These are phyloP conservation scores for Pomacea maculata DNA, from an alignment of 1,140 invertebrate genomes.

Conservation along the genomic window DNA sequence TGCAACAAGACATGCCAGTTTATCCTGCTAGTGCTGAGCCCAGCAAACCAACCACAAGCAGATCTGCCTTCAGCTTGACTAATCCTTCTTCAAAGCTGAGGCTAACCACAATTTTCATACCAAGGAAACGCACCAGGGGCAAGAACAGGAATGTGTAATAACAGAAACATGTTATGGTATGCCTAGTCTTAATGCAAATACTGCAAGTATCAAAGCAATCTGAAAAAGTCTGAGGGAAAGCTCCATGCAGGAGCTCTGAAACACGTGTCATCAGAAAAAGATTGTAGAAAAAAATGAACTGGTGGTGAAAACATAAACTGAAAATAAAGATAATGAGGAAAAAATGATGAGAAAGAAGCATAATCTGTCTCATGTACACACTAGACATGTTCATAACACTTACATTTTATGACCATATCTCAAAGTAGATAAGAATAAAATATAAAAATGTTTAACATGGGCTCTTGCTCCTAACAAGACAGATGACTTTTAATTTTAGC, in stretches of 20 bases:
- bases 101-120: background rate
- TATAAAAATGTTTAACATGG: background rate
- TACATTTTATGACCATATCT: too few relatives aligned
- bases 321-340: background rate
- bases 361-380: too few relatives aligned
- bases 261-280: background rate
- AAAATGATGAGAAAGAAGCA: too few relatives aligned
- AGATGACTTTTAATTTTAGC: background rate
- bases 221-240: too few relatives aligned
- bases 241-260: too few relatives aligned
- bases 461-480: too few relatives aligned
- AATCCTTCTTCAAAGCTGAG: too few relatives aligned
- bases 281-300: background rate
- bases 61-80: background rate
- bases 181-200: too few relatives aligned
- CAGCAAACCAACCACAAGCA: conserved; percentile 7
- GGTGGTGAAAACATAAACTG: background rate
- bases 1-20: conserved; percentile 36
- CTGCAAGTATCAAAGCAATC: too few relatives aligned
- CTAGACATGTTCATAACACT: too few relatives aligned
- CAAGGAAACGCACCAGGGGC: background rate
- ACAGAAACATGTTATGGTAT: too few relatives aligned
- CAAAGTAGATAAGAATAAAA: background rate
- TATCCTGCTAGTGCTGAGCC: background rate
- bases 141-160: background rate